phyloP scores from a whole-genome alignment of 2,113 vertebrate species.

The Datnioides undecimradiatus region DNA sequence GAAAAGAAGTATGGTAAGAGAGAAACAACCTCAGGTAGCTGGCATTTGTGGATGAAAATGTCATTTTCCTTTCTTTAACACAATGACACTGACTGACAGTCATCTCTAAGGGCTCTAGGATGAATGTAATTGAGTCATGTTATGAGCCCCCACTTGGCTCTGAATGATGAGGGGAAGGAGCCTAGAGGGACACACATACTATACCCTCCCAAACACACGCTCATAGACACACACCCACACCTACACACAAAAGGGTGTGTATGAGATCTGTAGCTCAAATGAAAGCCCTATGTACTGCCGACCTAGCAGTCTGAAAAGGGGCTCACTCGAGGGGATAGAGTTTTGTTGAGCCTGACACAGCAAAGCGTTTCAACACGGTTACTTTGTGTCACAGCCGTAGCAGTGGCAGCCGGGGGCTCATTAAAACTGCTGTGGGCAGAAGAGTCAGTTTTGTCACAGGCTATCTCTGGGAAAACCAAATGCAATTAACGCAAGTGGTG shows the following conservation, averaged over 20 bases:
- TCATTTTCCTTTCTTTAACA: slow-evolving; percentile 42
- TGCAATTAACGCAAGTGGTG: slow-evolving; percentile 73
- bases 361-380: slow-evolving; percentile 65
- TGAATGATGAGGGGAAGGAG: slow-evolving; percentile 50
- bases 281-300: slow-evolving; percentile 60
- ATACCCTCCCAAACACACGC: slow-evolving; percentile 13
- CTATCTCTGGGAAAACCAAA: slow-evolving; percentile 51
- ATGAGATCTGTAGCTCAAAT: slow-evolving; percentile 50
- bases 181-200: slow-evolving; percentile 55
- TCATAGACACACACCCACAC: slow-evolving; percentile 24
- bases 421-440: slow-evolving; percentile 65
- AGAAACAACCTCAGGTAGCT: slow-evolving; percentile 10
- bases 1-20: not conserved
- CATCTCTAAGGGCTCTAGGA: slow-evolving; percentile 39
- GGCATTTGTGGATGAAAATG: slow-evolving; percentile 17
- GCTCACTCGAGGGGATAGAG: slow-evolving; percentile 68
- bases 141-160: slow-evolving; percentile 50
- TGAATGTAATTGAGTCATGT: slow-evolving; percentile 58
- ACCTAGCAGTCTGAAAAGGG: slow-evolving; percentile 63
- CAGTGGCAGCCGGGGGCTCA: slow-evolving; percentile 53
- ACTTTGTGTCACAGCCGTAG: slow-evolving; percentile 66
- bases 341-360: slow-evolving; percentile 74
- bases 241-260: slow-evolving; percentile 46
- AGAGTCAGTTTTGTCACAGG: slow-evolving; percentile 57
- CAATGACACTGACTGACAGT: slow-evolving; percentile 72